These are phyloP conservation scores for Solea solea DNA, from an alignment of 2,113 vertebrate genomes.

Conservation along the genomic window DNA sequence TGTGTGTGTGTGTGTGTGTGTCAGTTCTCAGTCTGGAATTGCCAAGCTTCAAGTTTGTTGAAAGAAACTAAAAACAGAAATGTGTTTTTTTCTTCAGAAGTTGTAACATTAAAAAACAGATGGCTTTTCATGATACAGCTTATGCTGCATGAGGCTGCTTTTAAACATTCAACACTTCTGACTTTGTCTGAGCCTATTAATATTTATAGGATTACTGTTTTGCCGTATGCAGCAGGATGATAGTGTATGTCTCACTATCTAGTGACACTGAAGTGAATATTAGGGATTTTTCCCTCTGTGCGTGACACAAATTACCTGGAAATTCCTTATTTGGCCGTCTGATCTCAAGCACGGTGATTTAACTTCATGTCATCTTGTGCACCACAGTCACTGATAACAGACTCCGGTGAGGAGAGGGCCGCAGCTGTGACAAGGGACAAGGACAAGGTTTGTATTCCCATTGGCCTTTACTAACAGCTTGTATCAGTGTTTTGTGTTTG, in stretches of 20 bases:
- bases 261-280: slow-evolving; percentile 37
- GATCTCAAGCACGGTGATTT: slow-evolving; percentile 37
- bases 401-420: slow-evolving; percentile 67
- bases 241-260: slow-evolving; percentile 22
- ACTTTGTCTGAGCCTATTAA: slow-evolving; percentile 29
- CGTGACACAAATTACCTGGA: slow-evolving; percentile 19
- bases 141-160: slow-evolving; percentile 6
- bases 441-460: slow-evolving; percentile 75
- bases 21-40: background rate
- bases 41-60: background rate
- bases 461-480: slow-evolving; percentile 1
- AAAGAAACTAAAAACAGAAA: slow-evolving; percentile 22
- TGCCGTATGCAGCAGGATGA: background rate
- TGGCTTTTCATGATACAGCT: slow-evolving; percentile 25
- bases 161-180: slow-evolving; percentile 22
- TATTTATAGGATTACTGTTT: slow-evolving; percentile 37
- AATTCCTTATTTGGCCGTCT: slow-evolving; percentile 10
- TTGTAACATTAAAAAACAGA: slow-evolving; percentile 23
- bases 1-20: background rate
- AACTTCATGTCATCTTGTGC: slow-evolving; percentile 47
- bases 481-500: slow-evolving; percentile 5
- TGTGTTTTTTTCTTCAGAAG: background rate
- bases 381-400: slow-evolving; percentile 67
- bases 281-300: slow-evolving; percentile 17
- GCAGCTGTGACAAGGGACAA: slow-evolving; percentile 48